Conservation (phyloP, 2,797 vertebrate genomes). For the Capromys pilorides region DNA sequence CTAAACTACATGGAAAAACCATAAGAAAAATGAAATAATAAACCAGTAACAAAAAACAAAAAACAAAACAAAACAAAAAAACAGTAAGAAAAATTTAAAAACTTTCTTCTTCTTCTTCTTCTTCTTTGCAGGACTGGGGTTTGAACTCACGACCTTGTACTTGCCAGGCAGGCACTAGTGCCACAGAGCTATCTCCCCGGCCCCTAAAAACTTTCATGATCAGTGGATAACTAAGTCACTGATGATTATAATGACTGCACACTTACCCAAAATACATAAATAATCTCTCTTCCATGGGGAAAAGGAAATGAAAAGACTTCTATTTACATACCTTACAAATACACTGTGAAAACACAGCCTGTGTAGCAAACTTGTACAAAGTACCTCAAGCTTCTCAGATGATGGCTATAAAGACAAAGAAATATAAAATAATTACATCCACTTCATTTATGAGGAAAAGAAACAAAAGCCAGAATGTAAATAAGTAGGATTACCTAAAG, state of each 20-base stretch:
- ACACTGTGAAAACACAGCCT: background rate
- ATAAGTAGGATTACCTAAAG: background rate
- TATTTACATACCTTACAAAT: slow-evolving; percentile 77
- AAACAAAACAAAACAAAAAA: background rate
- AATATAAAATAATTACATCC: slow-evolving; percentile 60
- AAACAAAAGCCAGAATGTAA: slow-evolving; percentile 8
- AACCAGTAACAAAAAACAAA: background rate
- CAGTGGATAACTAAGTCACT: background rate
- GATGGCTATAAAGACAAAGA: slow-evolving; percentile 69
- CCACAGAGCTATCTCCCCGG: no score
- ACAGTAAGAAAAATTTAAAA: background rate
- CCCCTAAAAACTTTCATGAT: background rate
- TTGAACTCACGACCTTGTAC: no score
- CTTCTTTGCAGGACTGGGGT: no score
- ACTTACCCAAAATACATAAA: slow-evolving; percentile 29
- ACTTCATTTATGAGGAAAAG: slow-evolving; percentile 22
- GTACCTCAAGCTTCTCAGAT: no score
- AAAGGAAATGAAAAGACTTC: slow-evolving; percentile 28
- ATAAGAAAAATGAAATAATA: background rate
- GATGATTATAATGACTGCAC: background rate
- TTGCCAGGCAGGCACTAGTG: no score
- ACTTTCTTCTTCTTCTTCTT: background rate
- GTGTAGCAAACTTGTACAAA: no score
- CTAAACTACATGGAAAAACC: background rate
- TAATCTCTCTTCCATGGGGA: background rate